Evolutionary conservation across 2,888 invertebrate species (phyloP), one percentile per base, ranked within the genome.

Genomic region (Portevinia maculata): DNA sequence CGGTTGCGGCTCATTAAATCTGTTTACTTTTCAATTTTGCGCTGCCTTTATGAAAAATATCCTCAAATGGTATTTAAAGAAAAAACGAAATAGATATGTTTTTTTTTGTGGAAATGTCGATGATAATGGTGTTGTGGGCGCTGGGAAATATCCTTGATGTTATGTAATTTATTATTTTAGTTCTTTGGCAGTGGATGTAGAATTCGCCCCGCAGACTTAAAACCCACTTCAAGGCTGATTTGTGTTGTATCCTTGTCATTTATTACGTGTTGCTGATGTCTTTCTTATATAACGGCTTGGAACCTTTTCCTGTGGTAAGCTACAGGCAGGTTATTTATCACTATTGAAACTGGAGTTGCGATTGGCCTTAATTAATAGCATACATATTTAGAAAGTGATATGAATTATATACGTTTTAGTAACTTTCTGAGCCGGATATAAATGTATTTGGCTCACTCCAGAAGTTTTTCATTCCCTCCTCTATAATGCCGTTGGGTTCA

Each of bases 1-100:
- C 11, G 44, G 28, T 57, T 24, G 44, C 34, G 46, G 59, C 46
- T 64, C 50, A 65, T 76, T 75, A 64, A 70, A 50, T 59, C 34
- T 19, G 37, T 75, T 64, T 52, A 34, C 50, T 15, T 70, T 15
- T 44, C n/a, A 28, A 30, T 50, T 52, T 48, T 11, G 21, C 13
- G 11, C 28, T 24, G 7, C 8, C 0, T 52, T 46, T 53, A 24
- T 53, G 9, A 17, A 19, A 24, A 59, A 19, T 37, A 21, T 11
- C n/a, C n/a, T n/a, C n/a, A n/a, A n/a, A n/a, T n/a, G n/a, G 37
- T 50, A 17, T 48, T n/a, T 24, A 5, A 5, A 24, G 17, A 48
- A 24, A 48, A 48, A 17, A 4, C 4, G 13, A 3, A 13, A 15
- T 15, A 28, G 4, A 11, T 28, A 6, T 28, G 50, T 64, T 15